phyloP scores from a whole-genome alignment of 2,113 vertebrate species.

The Pristiophorus japonicus region DNA sequence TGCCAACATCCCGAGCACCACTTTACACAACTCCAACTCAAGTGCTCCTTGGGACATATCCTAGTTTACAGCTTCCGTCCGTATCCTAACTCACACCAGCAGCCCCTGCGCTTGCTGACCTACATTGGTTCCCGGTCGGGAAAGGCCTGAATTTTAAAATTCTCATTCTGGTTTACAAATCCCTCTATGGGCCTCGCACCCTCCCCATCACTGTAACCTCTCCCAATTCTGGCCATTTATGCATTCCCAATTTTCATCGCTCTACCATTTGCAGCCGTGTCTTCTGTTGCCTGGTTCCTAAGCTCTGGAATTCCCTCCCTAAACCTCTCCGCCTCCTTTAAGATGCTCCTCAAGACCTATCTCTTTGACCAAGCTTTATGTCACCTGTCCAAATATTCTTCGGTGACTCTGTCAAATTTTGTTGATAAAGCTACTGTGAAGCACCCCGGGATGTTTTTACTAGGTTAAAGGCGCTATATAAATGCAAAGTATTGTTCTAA shows the following conservation, averaged over 20 bases:
- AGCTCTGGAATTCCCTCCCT: neutral
- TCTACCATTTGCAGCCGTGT: neutral
- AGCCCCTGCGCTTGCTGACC: neutral
- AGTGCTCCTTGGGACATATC: neutral
- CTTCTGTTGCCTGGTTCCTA: neutral
- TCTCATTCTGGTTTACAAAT: neutral
- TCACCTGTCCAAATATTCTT: neutral
- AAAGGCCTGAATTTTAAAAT: neutral
- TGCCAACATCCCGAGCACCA: neutral
- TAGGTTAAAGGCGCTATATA: neutral
- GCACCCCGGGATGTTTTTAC: too few relatives aligned
- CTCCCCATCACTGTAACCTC: neutral
- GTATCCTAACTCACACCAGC: neutral
- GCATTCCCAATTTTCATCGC: neutral
- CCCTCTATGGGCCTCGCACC: neutral
- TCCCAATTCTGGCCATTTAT: neutral
- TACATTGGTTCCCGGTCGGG: neutral
- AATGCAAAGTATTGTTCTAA: neutral
- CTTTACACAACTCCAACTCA: neutral
- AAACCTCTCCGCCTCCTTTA: neutral
- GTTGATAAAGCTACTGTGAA: neutral
- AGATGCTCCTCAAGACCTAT: neutral
- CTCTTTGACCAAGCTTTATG: neutral
- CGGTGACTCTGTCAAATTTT: neutral
- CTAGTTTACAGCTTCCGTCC: neutral